Evolutionary conservation across 2,888 invertebrate species (phyloP).

Genomic region (Drosophila paranaensis): DNA sequence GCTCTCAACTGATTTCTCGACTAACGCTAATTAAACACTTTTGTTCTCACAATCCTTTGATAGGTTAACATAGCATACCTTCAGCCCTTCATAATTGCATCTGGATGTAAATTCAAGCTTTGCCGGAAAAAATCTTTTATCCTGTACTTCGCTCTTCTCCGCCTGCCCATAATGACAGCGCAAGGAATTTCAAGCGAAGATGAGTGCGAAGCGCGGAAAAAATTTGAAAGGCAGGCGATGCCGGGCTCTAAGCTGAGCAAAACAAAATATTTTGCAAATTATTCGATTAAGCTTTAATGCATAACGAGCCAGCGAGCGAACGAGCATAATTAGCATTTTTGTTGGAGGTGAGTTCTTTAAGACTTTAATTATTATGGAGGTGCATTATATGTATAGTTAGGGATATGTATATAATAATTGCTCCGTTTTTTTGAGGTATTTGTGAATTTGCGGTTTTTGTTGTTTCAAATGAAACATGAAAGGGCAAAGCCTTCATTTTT

Average conservation of each 20-base stretch:
- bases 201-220: not conserved
- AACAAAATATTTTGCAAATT: not conserved
- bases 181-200: not conserved
- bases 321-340: not conserved
- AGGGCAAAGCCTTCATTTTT: too few relatives aligned
- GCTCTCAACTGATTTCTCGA: not conserved
- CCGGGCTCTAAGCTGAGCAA: not conserved
- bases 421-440: too few relatives aligned
- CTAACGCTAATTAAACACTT: constrained; percentile 9
- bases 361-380: too few relatives aligned
- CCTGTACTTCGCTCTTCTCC: not conserved
- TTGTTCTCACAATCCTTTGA: not conserved
- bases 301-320: not conserved
- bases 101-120: not conserved
- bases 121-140: not conserved
- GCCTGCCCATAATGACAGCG: not conserved
- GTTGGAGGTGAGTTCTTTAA: not conserved
- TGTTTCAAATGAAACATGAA: too few relatives aligned
- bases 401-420: not conserved
- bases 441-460: too few relatives aligned
- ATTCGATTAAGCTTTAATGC: not conserved
- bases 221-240: not conserved
- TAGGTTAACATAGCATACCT: not conserved
- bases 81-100: not conserved
- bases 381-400: not conserved